phyloP scores from a whole-genome alignment of 2,888 invertebrate species.

The Eulithis prunata region DNA sequence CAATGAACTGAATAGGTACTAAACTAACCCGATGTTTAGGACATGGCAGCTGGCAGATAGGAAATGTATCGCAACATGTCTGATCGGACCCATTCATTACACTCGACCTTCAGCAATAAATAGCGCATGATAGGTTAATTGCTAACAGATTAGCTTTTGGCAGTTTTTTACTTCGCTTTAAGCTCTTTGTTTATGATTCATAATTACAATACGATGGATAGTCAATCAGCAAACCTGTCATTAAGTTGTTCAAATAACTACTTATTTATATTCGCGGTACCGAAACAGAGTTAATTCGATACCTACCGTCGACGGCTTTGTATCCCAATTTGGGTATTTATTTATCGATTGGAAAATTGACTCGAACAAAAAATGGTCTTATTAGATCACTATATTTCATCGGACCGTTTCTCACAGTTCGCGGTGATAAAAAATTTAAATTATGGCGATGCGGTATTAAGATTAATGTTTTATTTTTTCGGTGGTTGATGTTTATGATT shows the following conservation, averaged over 20 bases:
- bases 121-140: slow-evolving; percentile 81
- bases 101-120: slow-evolving; percentile 75
- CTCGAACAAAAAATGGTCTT: slow-evolving; percentile 56
- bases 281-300: slow-evolving; percentile 64
- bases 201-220: slow-evolving; percentile 77
- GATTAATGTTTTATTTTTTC: slow-evolving; percentile 75
- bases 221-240: slow-evolving; percentile 79
- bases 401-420: slow-evolving; percentile 60
- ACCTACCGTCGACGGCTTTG: slow-evolving; percentile 55
- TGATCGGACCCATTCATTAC: slow-evolving; percentile 62
- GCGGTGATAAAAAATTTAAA: slow-evolving; percentile 51
- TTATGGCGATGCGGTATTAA: slow-evolving; percentile 69
- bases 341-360: slow-evolving; percentile 69
- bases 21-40: slow-evolving; percentile 41
- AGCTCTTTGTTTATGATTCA: slow-evolving; percentile 78
- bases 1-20: slow-evolving; percentile 32
- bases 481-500: slow-evolving; percentile 66
- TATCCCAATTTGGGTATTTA: slow-evolving; percentile 60
- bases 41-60: slow-evolving; percentile 55
- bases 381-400: slow-evolving; percentile 65
- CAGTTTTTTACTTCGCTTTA: slow-evolving; percentile 70
- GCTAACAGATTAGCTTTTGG: slow-evolving; percentile 79
- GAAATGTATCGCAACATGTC: slow-evolving; percentile 50
- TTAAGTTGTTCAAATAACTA: slow-evolving; percentile 81
- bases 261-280: slow-evolving; percentile 67